Base-by-base conservation (phyloP, 2,797 vertebrate species). In the Alca torda region DNA sequence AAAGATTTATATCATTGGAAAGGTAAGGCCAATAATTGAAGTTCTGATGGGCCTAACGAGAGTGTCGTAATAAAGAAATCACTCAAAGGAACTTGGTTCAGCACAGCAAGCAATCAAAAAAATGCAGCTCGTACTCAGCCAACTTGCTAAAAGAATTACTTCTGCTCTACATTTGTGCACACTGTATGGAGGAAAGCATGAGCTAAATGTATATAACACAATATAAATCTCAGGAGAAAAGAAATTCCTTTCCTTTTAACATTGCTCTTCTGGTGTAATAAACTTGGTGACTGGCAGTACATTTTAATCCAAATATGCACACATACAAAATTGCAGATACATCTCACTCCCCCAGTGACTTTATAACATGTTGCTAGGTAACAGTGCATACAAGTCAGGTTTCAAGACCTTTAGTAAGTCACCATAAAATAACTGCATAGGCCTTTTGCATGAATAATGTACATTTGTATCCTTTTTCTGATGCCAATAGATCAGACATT, bases 361-460 rank as follows among this genome's bases (percentile, higher is more conserved):
- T 98, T 98, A 97, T 98, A 98, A 97, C 98, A 98, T 96, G 98
- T 98, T 98, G 98, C 98, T 98, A 98, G 98, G 98, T 98, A 98
- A 98, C 98, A 98, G 97, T 98, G 98, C 98, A 98, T 93, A 98
- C 97, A 98, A 98, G 98, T 98, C 98, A 98, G 98, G 97, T 98
- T 98, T 97, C 97, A 98, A 97, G 98, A 98, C 98, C 98, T 98
- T 97, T 97, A 93, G 96, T 97, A 98, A 98, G 97, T 97, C 97
- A 98, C 97, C 97, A 98, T 97, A 98, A 98, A 98, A 98, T 98
- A 98, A 97, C 98, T 95, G 96, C 98, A 97, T 19, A 91, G 97
- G 96, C 94, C 97, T 98, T 96, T 97, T 98, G 98, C 98, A 98
- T 98, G 98, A 98, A 98, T 95, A 97, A 97, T 96, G 93, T 83